Percentiles rank a stretch among this genome's conserved stretches.
Evolutionary conservation across 2,888 invertebrate genomes (phyloP).

Genomic region (Carterocephalus palaemon): DNA sequence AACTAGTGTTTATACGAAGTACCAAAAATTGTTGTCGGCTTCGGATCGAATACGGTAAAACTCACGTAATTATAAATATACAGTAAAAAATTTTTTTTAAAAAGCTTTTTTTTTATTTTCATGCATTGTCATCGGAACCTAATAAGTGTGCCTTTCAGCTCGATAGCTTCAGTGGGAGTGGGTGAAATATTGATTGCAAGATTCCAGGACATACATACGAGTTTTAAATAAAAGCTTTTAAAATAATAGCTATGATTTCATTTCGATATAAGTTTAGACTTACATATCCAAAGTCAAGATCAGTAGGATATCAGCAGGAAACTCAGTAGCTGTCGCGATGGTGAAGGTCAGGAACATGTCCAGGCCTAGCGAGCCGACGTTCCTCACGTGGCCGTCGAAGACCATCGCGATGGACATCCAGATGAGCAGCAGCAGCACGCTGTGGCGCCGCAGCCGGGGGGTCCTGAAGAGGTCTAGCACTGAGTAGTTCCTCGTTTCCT

Average conservation of each 20-base stretch:
- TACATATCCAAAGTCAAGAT: constrained; percentile 83
- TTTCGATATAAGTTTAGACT: constrained; percentile 34
- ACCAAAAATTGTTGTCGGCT: too few species aligned
- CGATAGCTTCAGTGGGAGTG: too few species aligned
- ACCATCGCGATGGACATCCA: constrained; percentile 93
- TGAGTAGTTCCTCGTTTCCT: constrained; percentile 85
- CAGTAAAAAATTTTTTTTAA: background rate
- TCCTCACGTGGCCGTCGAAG: constrained; percentile 93
- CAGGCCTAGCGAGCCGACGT: constrained; percentile 88
- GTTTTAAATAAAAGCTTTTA: too few species aligned
- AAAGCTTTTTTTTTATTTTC: too few species aligned
- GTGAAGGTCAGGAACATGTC: constrained; percentile 91
- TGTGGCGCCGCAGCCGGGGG: constrained; percentile 85
- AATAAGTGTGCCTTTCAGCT: too few species aligned
- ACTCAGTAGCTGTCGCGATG: constrained; percentile 88
- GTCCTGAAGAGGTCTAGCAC: constrained; percentile 88
- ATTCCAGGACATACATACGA: too few species aligned
- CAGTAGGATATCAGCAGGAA: constrained; percentile 89
- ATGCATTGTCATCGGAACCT: too few species aligned
- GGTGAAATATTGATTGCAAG: too few species aligned
- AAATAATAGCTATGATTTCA: background rate
- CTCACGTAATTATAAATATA: too few species aligned
- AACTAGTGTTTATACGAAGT: too few species aligned
- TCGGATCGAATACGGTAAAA: too few species aligned
- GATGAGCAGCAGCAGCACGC: constrained; percentile 85